Evolutionary conservation across 2,113 vertebrate species (phyloP).

Genomic region (Cynoglossus semilaevis): DNA sequence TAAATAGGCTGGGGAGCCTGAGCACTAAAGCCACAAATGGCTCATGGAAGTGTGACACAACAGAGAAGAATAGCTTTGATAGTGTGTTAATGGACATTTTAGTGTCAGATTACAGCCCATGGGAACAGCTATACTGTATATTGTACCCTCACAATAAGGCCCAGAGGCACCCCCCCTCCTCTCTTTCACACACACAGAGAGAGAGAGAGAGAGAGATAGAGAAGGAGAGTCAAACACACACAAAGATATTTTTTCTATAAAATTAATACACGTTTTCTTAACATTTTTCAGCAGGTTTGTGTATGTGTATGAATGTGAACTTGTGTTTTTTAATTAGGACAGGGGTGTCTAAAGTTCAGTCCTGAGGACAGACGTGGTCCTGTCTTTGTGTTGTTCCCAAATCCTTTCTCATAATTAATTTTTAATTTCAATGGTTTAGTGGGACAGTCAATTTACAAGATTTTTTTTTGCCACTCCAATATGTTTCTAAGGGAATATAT

Average conservation of each 20-base stretch:
- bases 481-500: too few species aligned
- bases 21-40: constrained; percentile 62
- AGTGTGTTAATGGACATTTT: constrained; percentile 69
- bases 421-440: too few species aligned
- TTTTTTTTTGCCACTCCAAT: too few species aligned
- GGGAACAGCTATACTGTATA: constrained; percentile 44
- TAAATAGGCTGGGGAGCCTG: constrained; percentile 34
- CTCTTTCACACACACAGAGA: background rate
- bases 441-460: too few species aligned
- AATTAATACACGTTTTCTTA: constrained; percentile 1
- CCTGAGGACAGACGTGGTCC: too few species aligned
- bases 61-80: constrained; percentile 62
- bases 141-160: constrained; percentile 32
- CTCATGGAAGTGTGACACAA: constrained; percentile 60
- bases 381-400: too few species aligned
- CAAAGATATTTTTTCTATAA: background rate
- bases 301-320: too few species aligned
- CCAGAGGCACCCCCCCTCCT: constrained; percentile 15
- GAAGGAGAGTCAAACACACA: background rate
- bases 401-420: too few species aligned
- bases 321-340: too few species aligned
- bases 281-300: too few species aligned
- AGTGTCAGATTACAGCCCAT: constrained; percentile 61
- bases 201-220: background rate
- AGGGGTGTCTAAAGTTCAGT: too few species aligned